These are phyloP conservation scores for Archaeoteleia sp. DNA, from an alignment of 2,888 invertebrate genomes.

Conservation along the genomic window DNA sequence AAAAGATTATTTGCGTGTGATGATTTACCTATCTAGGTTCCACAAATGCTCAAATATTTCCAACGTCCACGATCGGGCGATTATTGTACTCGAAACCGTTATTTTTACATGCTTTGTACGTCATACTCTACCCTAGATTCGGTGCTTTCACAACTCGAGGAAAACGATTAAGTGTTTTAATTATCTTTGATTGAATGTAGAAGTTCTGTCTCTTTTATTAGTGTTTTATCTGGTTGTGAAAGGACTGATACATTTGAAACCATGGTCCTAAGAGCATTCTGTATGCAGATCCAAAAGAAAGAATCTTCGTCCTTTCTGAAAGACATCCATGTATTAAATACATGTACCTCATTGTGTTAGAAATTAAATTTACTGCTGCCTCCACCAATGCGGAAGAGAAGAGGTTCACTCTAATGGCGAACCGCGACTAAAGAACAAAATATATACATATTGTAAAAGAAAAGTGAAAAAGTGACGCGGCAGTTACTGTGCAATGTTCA, in stretches of 20 bases:
- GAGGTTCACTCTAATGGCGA: not conserved
- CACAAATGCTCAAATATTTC: too few relatives aligned
- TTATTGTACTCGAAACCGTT: too few relatives aligned
- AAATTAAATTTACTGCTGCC: constrained; percentile 40
- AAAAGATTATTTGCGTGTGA: too few relatives aligned
- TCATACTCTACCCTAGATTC: too few relatives aligned
- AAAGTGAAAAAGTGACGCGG: constrained; percentile 12
- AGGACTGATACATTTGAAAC: not conserved
- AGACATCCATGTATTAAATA: constrained; percentile 40
- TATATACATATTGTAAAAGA: constrained; percentile 43
- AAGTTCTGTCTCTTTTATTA: too few relatives aligned
- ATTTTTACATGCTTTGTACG: too few relatives aligned
- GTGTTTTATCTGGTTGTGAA: constrained; percentile 8
- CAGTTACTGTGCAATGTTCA: constrained; percentile 17
- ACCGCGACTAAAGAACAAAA: constrained; percentile 16
- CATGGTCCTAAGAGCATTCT: constrained; percentile 24
- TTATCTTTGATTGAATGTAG: too few relatives aligned
- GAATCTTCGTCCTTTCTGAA: constrained; percentile 36
- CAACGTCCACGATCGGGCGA: too few relatives aligned
- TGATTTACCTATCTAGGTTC: too few relatives aligned
- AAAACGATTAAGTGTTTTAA: too few relatives aligned
- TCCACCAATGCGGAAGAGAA: constrained; percentile 25
- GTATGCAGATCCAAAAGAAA: constrained; percentile 37
- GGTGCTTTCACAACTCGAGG: too few relatives aligned
- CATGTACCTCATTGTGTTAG: constrained; percentile 48